Evolutionary conservation across 92 coral and sea anemone species (phyloP), one percentile per base, ranked within the genome.

Genomic region (Epizoanthus ramosus): DNA sequence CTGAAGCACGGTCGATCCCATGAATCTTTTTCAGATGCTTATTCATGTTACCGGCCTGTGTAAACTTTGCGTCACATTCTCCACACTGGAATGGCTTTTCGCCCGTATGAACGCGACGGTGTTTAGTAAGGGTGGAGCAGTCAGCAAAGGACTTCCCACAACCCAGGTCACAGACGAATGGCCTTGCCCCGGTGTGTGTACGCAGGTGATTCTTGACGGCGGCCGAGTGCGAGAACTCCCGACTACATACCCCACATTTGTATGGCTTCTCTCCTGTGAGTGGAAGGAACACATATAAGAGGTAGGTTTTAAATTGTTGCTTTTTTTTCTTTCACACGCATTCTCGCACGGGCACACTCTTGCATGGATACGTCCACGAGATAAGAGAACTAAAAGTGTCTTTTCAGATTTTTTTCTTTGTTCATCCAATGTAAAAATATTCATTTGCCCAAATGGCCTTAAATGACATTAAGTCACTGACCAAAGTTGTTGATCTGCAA

Each of bases 11-110:
- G 61, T 77, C 41, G 9, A 60, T 22, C 24, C 73, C 80, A 68
- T 93, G 98, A 50, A 68, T 85, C 28, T 87, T 91, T n/a, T 77
- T 83, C 33, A 91, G 21, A 61, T 93, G 98, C 66, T 93, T 93
- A 75, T 93, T 93, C 98, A 89, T 93, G 72, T 93, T 93, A 8
- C 98, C 98, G 0, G 90, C 59, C 74, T 93, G 98, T 0, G 95
- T 91, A 59, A 93, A 93, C 75, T 68, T 87, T 43, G 85, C 69
- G 7, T 72, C 37, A 45, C 98, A 93, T n/a, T 91, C 79, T 16
- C 84, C 67, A 22, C 98, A 93, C 54, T 80, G 53, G 35, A 84
- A 93, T 19, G 98, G 98, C 57, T 87, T 91, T 63, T 90, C 93
- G 3, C 98, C 98, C 3, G 98, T 91, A 56, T 93, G 98, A 61